Evolutionary conservation across 2,113 vertebrate species (phyloP).

Genomic region (Oryzias curvinotus): DNA sequence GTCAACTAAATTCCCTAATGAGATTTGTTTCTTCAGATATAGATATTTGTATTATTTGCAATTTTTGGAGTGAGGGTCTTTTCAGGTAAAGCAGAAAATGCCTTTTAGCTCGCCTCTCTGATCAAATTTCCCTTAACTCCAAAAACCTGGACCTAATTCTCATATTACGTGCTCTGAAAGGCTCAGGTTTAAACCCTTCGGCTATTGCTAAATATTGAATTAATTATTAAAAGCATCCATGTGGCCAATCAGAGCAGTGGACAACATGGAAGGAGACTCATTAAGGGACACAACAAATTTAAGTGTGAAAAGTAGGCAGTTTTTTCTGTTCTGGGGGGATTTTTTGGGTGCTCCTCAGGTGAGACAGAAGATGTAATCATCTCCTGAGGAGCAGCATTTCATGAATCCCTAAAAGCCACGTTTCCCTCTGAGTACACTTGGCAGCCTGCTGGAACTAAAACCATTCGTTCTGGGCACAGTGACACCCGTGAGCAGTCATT

Average conservation of each 20-base stretch:
- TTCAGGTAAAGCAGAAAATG: background rate
- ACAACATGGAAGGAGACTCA: background rate
- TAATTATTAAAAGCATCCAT: background rate
- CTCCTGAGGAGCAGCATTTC: conserved; percentile 18
- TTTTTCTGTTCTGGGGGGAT: no score
- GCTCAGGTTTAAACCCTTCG: background rate
- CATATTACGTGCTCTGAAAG: background rate
- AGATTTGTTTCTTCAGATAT: no score
- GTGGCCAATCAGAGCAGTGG: background rate
- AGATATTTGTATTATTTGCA: background rate
- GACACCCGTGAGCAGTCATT: conserved; percentile 2
- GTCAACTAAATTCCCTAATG: no score
- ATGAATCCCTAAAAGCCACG: conserved; percentile 45
- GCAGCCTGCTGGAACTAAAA: conserved; percentile 39
- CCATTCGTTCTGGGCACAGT: conserved; percentile 20
- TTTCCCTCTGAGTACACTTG: conserved; percentile 40
- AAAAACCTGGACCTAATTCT: no score
- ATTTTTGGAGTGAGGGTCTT: background rate
- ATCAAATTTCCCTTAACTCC: no score
- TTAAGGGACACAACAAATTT: background rate
- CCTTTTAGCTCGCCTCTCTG: no score
- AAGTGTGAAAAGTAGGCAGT: no score
- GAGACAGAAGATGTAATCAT: conserved; percentile 1
- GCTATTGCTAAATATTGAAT: background rate
- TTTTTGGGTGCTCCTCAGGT: conserved; percentile 18